Evolutionary conservation across 53 echinoderm and acorn worm species (phyloP), one percentile per base, ranked within the genome.

Genomic region (Antedon mediterranea): DNA sequence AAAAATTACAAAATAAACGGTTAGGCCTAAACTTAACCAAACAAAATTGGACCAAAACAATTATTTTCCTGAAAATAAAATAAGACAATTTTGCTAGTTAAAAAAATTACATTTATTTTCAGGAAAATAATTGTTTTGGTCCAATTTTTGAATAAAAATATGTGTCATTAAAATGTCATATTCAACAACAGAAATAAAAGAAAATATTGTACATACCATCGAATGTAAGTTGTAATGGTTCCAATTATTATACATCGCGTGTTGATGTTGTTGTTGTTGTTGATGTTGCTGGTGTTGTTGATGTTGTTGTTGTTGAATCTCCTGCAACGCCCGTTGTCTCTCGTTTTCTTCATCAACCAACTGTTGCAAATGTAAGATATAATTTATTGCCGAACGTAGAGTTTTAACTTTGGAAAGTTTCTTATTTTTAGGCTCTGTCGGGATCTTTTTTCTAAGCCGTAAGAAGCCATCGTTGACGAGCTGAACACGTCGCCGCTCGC

Each of bases 391-490:
- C 42, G 92, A 93, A 30, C 88, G 88, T 9, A 98, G 92, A 27
- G 95, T 94, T 79, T 94, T 94, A 18, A 94, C 95, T 71, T 94
- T 94, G 4, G 95, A 94, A 15, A 97, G 86, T 84, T 97, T 97
- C 86, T 97, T 97, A 76, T 97, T 97, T 30, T 92, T 42, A 0
- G 97, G 97, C 31, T 97, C 97, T 1, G 97, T 97, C 15, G 97
- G 97, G 71, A 97, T 91, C 77, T 97, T 91, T 30, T 92, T 75
- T 29, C 97, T 75, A 18, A 97, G 88, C n/a, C 97, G 85, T 23
- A 92, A 85, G 88, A 97, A 97, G 34, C 97, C 97, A 42, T 97
- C 97, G 81, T 97, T 97, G 41, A 97, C 97, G 28, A 97, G 87
- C 73, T 97, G 97, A 0, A 97, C 97, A 6, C 97, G 91, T 11